Conservation (phyloP, 2,888 invertebrate genomes). For the Sussaba pulchella region DNA sequence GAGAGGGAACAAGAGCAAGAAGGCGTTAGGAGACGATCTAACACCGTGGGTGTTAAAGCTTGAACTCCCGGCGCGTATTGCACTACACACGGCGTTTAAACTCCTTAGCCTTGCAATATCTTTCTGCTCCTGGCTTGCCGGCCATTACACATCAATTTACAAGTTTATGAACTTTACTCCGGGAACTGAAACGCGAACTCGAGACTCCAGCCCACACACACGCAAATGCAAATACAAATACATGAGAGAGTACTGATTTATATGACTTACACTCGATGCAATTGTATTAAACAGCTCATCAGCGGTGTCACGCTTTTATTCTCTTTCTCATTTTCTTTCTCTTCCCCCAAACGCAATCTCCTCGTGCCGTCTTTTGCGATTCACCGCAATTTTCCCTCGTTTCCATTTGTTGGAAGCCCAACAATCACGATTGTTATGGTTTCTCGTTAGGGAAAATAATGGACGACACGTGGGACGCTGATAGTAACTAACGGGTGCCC, state of each 20-base stretch:
- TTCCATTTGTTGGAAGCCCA: conserved; percentile 18
- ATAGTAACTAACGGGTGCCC: conserved; percentile 58
- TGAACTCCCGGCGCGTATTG: conserved; percentile 51
- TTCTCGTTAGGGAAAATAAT: conserved; percentile 65
- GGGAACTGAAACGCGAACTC: conserved; percentile 48
- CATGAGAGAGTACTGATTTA: conserved; percentile 18
- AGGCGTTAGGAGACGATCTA: conserved; percentile 35
- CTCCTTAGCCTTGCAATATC: conserved; percentile 40
- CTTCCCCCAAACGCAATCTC: neutral
- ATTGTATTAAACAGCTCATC: conserved; percentile 61
- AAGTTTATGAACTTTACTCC: conserved; percentile 63
- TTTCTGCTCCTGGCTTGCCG: conserved; percentile 38
- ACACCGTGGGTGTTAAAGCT: conserved; percentile 57
- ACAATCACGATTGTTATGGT: conserved; percentile 55
- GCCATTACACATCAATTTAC: conserved; percentile 64
- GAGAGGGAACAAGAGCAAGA: neutral
- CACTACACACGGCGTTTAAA: conserved; percentile 9
- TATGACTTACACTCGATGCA: conserved; percentile 39
- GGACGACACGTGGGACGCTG: conserved; percentile 53
- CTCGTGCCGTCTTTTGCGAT: conserved; percentile 18
- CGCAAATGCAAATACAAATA: neutral
- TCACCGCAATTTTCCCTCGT: conserved; percentile 31
- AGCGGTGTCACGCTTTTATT: conserved; percentile 22
- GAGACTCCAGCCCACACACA: neutral
- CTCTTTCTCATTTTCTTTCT: conserved; percentile 24